A percentile compares a stretch with the other conserved stretches of the same genome.
phyloP scores from a whole-genome alignment of 2,888 invertebrate species.

The Hydroisotoma schaefferi region DNA sequence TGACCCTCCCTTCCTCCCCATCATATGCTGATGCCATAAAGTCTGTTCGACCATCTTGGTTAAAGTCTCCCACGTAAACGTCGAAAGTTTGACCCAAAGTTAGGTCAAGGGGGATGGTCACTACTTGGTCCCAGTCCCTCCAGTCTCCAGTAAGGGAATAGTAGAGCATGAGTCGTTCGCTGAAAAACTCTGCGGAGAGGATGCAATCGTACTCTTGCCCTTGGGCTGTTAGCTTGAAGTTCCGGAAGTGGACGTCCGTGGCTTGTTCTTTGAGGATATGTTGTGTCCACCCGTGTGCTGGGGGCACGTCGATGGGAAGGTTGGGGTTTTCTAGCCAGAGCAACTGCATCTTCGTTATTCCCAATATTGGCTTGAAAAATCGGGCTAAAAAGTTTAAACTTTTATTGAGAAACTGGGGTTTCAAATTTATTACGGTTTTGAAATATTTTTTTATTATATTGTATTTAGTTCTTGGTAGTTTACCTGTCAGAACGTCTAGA shows the following conservation, averaged over 20 bases:
- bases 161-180: constrained; percentile 44
- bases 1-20: constrained; percentile 44
- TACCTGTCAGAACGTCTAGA: constrained; percentile 48
- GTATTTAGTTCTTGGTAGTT: neutral
- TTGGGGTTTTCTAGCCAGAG: constrained; percentile 49
- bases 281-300: constrained; percentile 43
- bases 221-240: constrained; percentile 32
- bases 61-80: constrained; percentile 48
- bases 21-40: constrained; percentile 48
- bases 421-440: too few relatives aligned
- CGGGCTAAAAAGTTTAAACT: too few relatives aligned
- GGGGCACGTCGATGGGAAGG: constrained; percentile 14
- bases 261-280: constrained; percentile 44
- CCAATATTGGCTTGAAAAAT: constrained; percentile 26
- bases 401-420: too few relatives aligned
- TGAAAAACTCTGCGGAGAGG: constrained; percentile 49
- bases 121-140: constrained; percentile 44
- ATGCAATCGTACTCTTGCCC: constrained; percentile 45
- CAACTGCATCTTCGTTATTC: constrained; percentile 27
- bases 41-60: constrained; percentile 49
- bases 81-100: constrained; percentile 49
- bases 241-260: constrained; percentile 49
- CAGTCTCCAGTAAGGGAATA: constrained; percentile 41
- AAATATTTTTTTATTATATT: too few relatives aligned
- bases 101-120: constrained; percentile 42